Conservation (phyloP, 2,888 invertebrate genomes). For the Stegophylla sp. region DNA sequence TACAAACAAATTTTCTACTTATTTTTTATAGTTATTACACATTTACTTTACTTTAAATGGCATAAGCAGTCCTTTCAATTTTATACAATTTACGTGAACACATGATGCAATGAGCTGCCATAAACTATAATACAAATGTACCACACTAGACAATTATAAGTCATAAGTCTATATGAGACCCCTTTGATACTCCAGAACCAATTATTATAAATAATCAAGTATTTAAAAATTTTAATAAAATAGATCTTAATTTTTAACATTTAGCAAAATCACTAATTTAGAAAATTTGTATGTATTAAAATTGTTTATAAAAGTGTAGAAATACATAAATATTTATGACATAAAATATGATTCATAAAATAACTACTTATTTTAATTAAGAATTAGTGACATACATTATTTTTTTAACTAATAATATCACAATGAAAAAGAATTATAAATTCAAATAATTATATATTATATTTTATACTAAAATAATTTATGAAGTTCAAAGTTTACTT, state of each 20-base stretch:
- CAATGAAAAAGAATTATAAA: neutral
- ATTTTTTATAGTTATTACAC: slow-evolving; percentile 34
- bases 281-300: slow-evolving; percentile 33
- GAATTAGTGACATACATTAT: neutral
- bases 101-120: slow-evolving; percentile 55
- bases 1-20: slow-evolving; percentile 51
- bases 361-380: neutral
- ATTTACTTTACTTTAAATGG: slow-evolving; percentile 49
- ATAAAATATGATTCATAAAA: neutral
- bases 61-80: slow-evolving; percentile 52
- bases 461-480: neutral
- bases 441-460: neutral
- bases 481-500: neutral
- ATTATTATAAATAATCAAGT: slow-evolving; percentile 15
- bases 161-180: neutral
- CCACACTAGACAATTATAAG: slow-evolving; percentile 4
- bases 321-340: slow-evolving; percentile 8
- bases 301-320: slow-evolving; percentile 1
- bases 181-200: slow-evolving; percentile 35
- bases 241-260: neutral
- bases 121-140: slow-evolving; percentile 51
- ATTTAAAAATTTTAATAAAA: slow-evolving; percentile 3
- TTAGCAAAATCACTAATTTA: slow-evolving; percentile 11
- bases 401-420: neutral
- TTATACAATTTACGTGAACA: slow-evolving; percentile 56